Evolutionary conservation across 2,888 invertebrate genomes (phyloP).

Genomic region (Asteroscopus sphinx): DNA sequence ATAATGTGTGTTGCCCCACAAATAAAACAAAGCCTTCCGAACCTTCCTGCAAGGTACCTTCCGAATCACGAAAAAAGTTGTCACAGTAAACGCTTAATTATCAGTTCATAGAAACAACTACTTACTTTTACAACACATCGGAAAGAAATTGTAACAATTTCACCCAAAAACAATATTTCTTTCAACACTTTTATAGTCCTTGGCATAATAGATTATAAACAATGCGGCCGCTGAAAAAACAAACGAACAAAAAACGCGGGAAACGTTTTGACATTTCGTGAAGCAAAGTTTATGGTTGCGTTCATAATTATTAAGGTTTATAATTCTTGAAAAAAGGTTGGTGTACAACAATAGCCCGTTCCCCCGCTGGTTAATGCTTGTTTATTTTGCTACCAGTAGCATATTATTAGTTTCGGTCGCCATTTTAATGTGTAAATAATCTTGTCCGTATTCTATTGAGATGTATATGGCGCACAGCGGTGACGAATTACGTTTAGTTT

Average conservation of each 20-base stretch:
- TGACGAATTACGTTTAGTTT: slow-evolving; percentile 69
- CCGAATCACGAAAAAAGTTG: slow-evolving; percentile 35
- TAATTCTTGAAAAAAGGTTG: slow-evolving; percentile 82
- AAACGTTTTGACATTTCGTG: slow-evolving; percentile 82
- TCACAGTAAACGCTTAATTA: slow-evolving; percentile 56
- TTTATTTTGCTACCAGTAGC: slow-evolving; percentile 83
- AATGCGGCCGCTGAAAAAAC: slow-evolving; percentile 64
- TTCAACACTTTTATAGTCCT: slow-evolving; percentile 63
- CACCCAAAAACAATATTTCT: slow-evolving; percentile 63
- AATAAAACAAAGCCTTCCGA: slow-evolving; percentile 6
- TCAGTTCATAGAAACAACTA: slow-evolving; percentile 56
- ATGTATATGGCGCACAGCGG: slow-evolving; percentile 57
- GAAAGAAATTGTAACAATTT: slow-evolving; percentile 84
- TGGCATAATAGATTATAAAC: slow-evolving; percentile 70
- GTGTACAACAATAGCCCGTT: slow-evolving; percentile 67
- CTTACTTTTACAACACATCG: slow-evolving; percentile 60
- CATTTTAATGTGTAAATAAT: slow-evolving; percentile 84
- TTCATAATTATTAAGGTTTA: slow-evolving; percentile 69
- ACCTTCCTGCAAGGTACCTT: slow-evolving; percentile 7
- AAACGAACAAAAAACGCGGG: slow-evolving; percentile 71
- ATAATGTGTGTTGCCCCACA: slow-evolving; percentile 13
- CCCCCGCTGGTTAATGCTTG: slow-evolving; percentile 79
- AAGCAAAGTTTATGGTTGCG: slow-evolving; percentile 78
- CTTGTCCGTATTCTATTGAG: slow-evolving; percentile 67
- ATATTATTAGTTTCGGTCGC: slow-evolving; percentile 86